phyloP scores from a whole-genome alignment of 2,797 vertebrate genomes.

The Galagoides demidoff region DNA sequence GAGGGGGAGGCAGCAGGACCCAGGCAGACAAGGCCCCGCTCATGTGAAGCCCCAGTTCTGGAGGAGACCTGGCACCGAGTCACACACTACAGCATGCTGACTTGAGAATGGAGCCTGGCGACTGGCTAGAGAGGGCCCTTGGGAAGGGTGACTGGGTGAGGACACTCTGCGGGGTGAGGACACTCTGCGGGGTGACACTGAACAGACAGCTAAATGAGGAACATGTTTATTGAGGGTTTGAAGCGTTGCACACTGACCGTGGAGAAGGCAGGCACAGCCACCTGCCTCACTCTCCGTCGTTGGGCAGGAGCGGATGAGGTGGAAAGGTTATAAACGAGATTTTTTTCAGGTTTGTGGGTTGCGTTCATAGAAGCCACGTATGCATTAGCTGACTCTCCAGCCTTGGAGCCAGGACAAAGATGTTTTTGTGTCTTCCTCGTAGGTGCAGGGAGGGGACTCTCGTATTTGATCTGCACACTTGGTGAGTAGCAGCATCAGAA shows the following conservation, averaged over 20 bases:
- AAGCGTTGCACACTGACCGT: not conserved
- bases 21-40: not conserved
- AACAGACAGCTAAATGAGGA: not conserved
- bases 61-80: not conserved
- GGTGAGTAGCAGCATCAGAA: constrained; percentile 37
- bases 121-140: not conserved
- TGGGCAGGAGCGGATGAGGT: not conserved
- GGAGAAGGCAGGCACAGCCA: not conserved
- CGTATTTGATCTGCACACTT: constrained; percentile 34
- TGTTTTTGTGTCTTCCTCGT: constrained; percentile 11
- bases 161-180: too few relatives aligned
- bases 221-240: not conserved
- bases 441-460: not conserved
- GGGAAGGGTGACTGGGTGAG: not conserved
- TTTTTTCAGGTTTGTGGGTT: not conserved
- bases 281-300: not conserved
- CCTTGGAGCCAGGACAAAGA: not conserved
- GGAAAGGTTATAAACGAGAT: not conserved
- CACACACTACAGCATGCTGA: not conserved
- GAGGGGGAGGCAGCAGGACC: not conserved
- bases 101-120: not conserved
- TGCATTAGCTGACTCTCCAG: not conserved
- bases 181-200: not conserved
- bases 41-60: not conserved
- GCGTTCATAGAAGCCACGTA: not conserved